phyloP scores from a whole-genome alignment of 1,140 invertebrate species.

The Pseudomyrmex concolor region DNA sequence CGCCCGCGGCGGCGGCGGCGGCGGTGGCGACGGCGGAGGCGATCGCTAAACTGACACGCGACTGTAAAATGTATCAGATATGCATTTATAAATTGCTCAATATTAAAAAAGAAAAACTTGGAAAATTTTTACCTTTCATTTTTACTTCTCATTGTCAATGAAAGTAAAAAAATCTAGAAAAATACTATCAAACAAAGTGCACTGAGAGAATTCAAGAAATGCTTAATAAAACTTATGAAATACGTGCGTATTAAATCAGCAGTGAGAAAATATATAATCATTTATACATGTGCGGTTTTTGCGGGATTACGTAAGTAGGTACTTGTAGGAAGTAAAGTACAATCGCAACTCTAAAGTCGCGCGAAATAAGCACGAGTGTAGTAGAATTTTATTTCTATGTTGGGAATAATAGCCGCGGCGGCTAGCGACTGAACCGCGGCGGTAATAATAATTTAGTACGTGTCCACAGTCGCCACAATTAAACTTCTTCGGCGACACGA shows the following conservation, averaged over 20 bases:
- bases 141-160: too few species aligned
- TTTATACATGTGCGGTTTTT: neutral
- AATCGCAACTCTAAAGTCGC: constrained; percentile 3
- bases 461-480: constrained; percentile 25
- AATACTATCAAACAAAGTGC: too few species aligned
- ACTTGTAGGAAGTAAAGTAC: neutral
- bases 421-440: neutral
- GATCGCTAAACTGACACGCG: too few species aligned
- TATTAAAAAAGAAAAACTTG: too few species aligned
- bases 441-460: constrained; percentile 20
- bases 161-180: too few species aligned
- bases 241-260: neutral
- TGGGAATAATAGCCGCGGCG: neutral
- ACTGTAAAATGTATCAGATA: too few species aligned
- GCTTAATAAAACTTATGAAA: too few species aligned
- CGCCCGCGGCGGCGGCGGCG: neutral
- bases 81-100: too few species aligned
- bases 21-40: too few species aligned
- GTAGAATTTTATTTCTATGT: neutral
- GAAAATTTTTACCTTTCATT: too few species aligned
- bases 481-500: constrained; percentile 22
- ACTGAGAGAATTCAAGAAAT: too few species aligned
- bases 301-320: constrained; percentile 6
- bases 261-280: neutral
- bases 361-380: neutral